phyloP scores from a whole-genome alignment of 2,888 invertebrate species.

The Watsonalla cultraria region DNA sequence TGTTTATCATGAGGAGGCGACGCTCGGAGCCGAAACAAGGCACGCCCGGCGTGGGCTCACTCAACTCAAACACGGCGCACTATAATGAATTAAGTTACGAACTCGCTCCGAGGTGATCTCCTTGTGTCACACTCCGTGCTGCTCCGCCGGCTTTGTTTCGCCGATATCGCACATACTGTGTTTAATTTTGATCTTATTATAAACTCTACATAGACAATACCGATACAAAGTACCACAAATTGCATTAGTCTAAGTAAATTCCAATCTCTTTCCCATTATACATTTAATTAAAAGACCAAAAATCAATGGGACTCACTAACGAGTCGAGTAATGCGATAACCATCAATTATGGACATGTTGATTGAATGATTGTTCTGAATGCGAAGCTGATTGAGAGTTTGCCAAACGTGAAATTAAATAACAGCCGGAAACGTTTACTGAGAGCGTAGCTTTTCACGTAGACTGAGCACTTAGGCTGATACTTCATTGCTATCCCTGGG shows the following conservation, averaged over 20 bases:
- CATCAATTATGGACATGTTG: conserved; percentile 55
- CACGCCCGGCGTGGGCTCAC: conserved; percentile 44
- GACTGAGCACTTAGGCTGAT: neutral
- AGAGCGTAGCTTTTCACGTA: conserved; percentile 15
- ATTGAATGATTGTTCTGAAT: conserved; percentile 54
- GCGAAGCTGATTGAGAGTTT: conserved; percentile 49
- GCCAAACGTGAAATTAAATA: conserved; percentile 51
- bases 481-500: neutral
- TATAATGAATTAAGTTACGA: conserved; percentile 75
- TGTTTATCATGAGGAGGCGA: conserved; percentile 42
- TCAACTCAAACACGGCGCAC: conserved; percentile 67
- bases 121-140: conserved; percentile 53
- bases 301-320: conserved; percentile 45
- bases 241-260: conserved; percentile 9
- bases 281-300: conserved; percentile 27
- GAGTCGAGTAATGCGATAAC: conserved; percentile 53
- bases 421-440: conserved; percentile 37
- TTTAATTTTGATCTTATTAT: neutral
- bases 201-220: neutral
- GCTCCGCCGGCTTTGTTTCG: conserved; percentile 18
- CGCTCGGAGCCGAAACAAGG: conserved; percentile 15
- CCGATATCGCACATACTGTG: neutral
- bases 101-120: conserved; percentile 50
- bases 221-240: neutral
- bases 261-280: conserved; percentile 19